phyloP scores from a whole-genome alignment of 1,140 invertebrate genomes.

The Brachionus plicatilis region DNA sequence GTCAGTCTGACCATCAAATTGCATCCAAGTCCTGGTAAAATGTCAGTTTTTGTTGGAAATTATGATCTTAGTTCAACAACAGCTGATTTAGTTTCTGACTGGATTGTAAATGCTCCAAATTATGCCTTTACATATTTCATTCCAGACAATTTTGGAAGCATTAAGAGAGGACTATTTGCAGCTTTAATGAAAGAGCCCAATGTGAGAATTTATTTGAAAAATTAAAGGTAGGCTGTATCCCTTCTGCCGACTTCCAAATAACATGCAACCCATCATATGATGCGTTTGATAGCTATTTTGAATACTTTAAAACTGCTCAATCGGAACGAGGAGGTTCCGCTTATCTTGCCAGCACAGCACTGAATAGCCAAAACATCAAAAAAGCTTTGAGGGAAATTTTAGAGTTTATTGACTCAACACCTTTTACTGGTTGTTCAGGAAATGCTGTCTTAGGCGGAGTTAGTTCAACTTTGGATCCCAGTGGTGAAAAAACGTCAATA shows the following conservation, averaged over 20 bases:
- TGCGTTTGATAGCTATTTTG: neutral
- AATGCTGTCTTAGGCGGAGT: neutral
- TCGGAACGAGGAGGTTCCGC: neutral
- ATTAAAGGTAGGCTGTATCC: neutral
- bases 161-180: neutral
- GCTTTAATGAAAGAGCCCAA: neutral
- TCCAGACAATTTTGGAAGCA: neutral
- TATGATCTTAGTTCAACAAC: neutral
- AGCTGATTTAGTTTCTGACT: conserved; percentile 5
- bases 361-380: neutral
- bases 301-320: neutral
- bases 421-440: neutral
- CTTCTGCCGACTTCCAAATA: neutral
- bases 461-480: neutral
- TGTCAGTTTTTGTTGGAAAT: neutral
- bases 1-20: conserved; percentile 43
- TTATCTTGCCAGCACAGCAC: neutral
- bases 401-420: neutral
- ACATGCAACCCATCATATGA: neutral
- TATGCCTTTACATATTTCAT: neutral
- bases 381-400: neutral
- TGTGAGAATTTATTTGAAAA: neutral
- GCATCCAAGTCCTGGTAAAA: conserved; percentile 39
- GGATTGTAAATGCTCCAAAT: conserved; percentile 12
- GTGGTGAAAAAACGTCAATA: conserved; percentile 17